These are phyloP conservation scores for Pristionchus exspectatus DNA, from an alignment of 2,888 invertebrate species.

Conservation along the genomic window DNA sequence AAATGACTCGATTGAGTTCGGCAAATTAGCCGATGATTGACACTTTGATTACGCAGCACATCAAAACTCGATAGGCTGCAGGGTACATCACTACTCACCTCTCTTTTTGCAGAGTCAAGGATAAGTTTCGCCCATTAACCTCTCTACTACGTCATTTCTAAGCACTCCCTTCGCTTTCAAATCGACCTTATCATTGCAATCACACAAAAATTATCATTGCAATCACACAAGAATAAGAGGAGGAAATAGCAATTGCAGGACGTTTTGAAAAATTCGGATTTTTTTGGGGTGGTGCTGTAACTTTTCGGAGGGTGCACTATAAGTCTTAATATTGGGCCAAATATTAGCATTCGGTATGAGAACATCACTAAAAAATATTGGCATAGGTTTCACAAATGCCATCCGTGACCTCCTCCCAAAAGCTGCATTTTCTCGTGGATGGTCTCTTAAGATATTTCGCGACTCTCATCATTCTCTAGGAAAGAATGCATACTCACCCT, in stretches of 20 bases:
- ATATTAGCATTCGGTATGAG: no score
- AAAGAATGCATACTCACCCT: background rate
- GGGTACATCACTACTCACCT: background rate
- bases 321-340: no score
- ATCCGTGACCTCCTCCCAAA: no score
- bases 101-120: constrained; percentile 43
- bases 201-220: background rate
- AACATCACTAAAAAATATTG: no score
- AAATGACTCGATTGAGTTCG: background rate
- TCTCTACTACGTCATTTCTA: background rate
- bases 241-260: background rate
- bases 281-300: no score
- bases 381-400: no score
- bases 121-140: constrained; percentile 42
- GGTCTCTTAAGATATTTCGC: background rate
- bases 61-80: background rate
- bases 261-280: no score
- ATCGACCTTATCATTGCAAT: constrained; percentile 26
- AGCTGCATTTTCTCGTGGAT: no score
- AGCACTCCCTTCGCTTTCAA: background rate
- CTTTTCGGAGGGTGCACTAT: no score
- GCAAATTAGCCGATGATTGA: background rate
- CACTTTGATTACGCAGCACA: background rate
- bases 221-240: background rate
- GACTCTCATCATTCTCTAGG: background rate